Conservation (phyloP, 2,888 invertebrate genomes). For the Ochropleura plecta region DNA sequence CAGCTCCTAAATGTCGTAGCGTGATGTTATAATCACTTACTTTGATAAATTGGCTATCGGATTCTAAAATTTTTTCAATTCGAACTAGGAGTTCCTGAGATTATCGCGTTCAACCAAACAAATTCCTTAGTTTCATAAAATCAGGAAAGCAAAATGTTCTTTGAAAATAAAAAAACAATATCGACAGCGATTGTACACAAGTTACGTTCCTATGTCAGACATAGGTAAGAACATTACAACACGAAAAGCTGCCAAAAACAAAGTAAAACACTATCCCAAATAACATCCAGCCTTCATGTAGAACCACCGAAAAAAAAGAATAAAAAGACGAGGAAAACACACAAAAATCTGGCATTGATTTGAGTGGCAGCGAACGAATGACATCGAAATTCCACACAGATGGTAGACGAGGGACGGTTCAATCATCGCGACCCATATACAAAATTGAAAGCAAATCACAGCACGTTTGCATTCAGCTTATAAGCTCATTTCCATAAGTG, state of each 20-base stretch:
- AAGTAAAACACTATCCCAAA: slow-evolving; percentile 28
- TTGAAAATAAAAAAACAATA: background rate
- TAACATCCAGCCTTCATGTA: slow-evolving; percentile 23
- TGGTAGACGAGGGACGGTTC: slow-evolving; percentile 61
- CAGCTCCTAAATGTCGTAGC: no score
- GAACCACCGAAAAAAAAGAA: slow-evolving; percentile 35
- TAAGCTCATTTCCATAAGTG: slow-evolving; percentile 77
- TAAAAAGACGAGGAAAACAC: slow-evolving; percentile 23
- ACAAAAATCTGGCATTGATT: slow-evolving; percentile 47
- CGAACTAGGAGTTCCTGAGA: no score
- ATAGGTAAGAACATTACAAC: background rate
- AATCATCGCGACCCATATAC: slow-evolving; percentile 71
- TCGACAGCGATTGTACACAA: background rate
- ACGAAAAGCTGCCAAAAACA: slow-evolving; percentile 3
- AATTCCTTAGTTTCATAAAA: no score
- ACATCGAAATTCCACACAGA: slow-evolving; percentile 66
- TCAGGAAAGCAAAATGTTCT: no score
- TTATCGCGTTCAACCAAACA: no score
- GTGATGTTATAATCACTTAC: no score
- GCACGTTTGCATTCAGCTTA: slow-evolving; percentile 76
- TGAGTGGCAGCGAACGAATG: slow-evolving; percentile 65
- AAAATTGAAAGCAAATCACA: slow-evolving; percentile 76
- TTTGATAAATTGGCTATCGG: no score
- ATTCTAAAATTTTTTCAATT: no score
- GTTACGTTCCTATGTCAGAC: background rate